These are phyloP conservation scores for Thamnophis elegans DNA, from an alignment of 2,797 vertebrate genomes.

Conservation along the genomic window DNA sequence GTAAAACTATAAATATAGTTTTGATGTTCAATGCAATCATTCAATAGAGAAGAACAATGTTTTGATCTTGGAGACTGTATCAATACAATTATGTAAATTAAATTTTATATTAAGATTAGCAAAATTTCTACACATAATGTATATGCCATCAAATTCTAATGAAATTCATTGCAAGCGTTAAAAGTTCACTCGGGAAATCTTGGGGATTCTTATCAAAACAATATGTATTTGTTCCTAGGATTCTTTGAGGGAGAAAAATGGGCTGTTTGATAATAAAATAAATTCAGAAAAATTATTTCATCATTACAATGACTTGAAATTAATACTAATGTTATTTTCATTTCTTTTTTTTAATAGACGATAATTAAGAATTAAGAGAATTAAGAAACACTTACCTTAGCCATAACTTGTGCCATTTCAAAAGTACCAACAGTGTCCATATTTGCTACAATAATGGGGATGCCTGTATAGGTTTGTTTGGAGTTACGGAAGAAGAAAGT, in stretches of 20 bases:
- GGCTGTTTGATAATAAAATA: background rate
- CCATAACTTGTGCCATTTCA: slow-evolving; percentile 92
- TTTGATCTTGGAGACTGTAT: background rate
- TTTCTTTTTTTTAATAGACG: slow-evolving; percentile 12
- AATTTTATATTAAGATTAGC: background rate
- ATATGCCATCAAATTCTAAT: background rate
- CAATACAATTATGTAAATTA: background rate
- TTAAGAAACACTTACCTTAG: slow-evolving; percentile 80
- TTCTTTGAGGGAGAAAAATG: background rate
- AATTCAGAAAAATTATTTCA: background rate
- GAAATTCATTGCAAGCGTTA: background rate
- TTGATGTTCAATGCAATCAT: background rate
- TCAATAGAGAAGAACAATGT: background rate
- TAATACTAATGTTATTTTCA: background rate
- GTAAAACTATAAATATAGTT: background rate
- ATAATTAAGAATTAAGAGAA: background rate
- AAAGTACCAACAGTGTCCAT: slow-evolving; percentile 99
- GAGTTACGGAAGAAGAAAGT: slow-evolving; percentile 98
- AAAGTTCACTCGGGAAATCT: background rate
- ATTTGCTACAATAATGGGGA: slow-evolving; percentile 96
- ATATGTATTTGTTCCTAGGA: background rate
- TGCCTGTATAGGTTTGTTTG: slow-evolving; percentile 92
- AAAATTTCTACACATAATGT: background rate
- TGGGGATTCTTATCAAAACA: background rate
- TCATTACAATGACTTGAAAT: background rate